phyloP scores from a whole-genome alignment of 2,888 invertebrate genomes.

The Lithophane semibrunnea region DNA sequence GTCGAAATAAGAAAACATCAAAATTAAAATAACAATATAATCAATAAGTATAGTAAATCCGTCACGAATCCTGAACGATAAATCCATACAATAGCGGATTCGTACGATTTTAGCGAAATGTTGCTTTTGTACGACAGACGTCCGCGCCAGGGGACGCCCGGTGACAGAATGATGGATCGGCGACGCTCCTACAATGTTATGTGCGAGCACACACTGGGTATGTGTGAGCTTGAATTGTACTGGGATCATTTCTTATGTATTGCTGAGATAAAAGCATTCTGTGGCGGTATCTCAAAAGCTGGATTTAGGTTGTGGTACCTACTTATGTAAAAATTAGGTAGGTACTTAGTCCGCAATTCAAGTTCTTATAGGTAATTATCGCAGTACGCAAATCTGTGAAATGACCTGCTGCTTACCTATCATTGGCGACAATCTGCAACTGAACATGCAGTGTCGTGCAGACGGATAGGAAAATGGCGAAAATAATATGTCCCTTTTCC shows the following conservation, averaged over 20 bases:
- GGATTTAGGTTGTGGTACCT: background rate
- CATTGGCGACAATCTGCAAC: background rate
- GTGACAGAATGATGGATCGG: slow-evolving; percentile 82
- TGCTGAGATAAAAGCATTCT: background rate
- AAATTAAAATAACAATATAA: slow-evolving; percentile 62
- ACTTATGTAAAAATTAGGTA: background rate
- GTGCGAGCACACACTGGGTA: slow-evolving; percentile 28
- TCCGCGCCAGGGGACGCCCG: slow-evolving; percentile 72
- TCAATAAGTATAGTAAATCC: slow-evolving; percentile 60
- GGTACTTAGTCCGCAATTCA: background rate
- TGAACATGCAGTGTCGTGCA: background rate
- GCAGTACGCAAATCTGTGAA: background rate
- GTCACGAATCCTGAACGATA: slow-evolving; percentile 68
- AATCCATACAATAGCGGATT: slow-evolving; percentile 69
- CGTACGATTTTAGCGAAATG: slow-evolving; percentile 65
- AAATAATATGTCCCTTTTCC: background rate
- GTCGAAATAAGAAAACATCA: slow-evolving; percentile 47
- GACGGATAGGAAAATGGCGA: background rate
- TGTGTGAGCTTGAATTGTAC: slow-evolving; percentile 49
- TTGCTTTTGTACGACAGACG: slow-evolving; percentile 66
- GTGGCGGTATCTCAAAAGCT: background rate
- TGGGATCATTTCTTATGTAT: slow-evolving; percentile 40
- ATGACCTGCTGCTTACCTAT: background rate
- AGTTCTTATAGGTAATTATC: background rate
- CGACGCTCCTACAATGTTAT: slow-evolving; percentile 56